These are phyloP conservation scores for Kradibia gibbosae DNA, from an alignment of 1,140 invertebrate genomes.

Conservation along the genomic window DNA sequence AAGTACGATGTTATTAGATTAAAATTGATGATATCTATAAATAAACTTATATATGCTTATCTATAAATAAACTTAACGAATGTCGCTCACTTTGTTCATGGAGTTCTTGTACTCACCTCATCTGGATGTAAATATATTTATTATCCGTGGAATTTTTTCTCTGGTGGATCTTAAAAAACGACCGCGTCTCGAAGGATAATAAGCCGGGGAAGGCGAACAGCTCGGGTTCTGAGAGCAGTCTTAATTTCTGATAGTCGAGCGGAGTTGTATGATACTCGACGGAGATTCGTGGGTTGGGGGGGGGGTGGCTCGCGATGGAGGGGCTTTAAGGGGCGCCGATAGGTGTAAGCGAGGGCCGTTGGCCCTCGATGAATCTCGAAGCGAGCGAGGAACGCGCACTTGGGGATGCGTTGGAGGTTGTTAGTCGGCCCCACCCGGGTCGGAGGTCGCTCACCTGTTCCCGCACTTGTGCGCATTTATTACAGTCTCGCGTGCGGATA, in stretches of 20 bases:
- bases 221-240: background rate
- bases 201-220: background rate
- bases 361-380: conserved; percentile 60
- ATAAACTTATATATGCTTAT: background rate
- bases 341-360: conserved; percentile 20
- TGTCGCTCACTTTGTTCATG: background rate
- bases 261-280: background rate
- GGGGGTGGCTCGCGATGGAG: too few species aligned
- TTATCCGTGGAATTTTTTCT: background rate
- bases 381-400: conserved; percentile 39
- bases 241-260: background rate
- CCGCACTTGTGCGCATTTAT: conserved; percentile 51
- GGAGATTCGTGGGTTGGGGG: too few species aligned
- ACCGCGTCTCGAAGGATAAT: background rate
- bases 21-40: background rate
- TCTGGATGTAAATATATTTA: background rate
- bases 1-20: background rate
- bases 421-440: conserved; percentile 42
- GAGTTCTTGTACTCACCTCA: background rate
- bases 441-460: conserved; percentile 64
- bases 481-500: background rate
- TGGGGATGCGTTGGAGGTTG: background rate
- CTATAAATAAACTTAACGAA: background rate
- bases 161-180: background rate
- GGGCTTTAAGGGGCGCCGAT: too few species aligned